Percentiles rank a stretch among this genome's conserved stretches.
Evolutionary conservation across 2,797 vertebrate genomes (phyloP).

Genomic region (Rhabdophis nuchalis): DNA sequence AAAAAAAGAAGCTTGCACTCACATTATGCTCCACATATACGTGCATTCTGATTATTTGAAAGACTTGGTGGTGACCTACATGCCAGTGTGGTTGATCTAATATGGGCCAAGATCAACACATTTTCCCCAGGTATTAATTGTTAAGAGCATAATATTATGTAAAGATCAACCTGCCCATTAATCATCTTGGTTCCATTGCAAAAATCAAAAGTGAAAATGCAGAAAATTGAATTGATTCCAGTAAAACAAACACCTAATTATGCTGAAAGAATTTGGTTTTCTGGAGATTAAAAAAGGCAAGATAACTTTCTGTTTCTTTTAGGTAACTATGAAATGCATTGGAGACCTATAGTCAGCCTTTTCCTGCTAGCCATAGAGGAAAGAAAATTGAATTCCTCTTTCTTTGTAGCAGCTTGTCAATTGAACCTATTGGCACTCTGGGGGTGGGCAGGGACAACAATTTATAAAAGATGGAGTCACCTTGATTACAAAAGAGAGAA

Average conservation of each 20-base stretch:
- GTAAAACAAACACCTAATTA: neutral
- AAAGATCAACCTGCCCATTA: neutral
- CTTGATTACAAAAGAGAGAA: neutral
- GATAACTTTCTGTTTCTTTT: neutral
- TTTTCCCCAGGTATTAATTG: neutral
- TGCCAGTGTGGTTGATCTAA: neutral
- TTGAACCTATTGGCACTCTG: neutral
- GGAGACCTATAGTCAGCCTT: neutral
- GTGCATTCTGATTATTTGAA: neutral
- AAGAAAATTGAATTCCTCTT: neutral
- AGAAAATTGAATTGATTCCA: neutral
- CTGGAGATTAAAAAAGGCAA: neutral
- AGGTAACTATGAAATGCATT: neutral
- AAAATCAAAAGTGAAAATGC: neutral
- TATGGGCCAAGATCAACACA: neutral
- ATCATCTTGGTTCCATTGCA: neutral
- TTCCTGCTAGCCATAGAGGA: neutral
- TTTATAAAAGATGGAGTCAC: neutral
- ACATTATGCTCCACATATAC: neutral
- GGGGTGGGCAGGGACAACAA: neutral
- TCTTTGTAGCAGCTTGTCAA: neutral
- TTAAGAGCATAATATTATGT: neutral
- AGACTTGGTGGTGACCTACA: neutral
- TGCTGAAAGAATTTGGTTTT: neutral
- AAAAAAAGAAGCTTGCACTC: neutral